These are phyloP conservation scores for Lamellibrachia luymesi DNA, from an alignment of 1,140 invertebrate species.

Conservation along the genomic window DNA sequence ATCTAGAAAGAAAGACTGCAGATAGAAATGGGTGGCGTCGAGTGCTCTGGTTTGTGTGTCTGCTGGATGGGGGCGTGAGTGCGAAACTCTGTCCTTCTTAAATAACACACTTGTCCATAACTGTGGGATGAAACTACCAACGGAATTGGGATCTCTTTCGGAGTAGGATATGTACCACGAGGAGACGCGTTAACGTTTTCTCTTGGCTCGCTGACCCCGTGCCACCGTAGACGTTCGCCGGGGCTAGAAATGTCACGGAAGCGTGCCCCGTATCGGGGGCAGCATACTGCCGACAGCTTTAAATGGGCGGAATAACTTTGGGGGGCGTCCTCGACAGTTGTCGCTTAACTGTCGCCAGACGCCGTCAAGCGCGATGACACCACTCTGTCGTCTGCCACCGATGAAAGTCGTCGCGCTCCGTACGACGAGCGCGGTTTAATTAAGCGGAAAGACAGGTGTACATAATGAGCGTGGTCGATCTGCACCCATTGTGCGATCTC, in stretches of 20 bases:
- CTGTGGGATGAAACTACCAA: too few relatives aligned
- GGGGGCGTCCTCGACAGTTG: conserved; percentile 2
- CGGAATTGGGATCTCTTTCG: too few relatives aligned
- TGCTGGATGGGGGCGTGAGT: too few relatives aligned
- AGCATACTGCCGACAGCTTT: not conserved
- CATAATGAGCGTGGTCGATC: not conserved
- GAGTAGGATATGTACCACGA: too few relatives aligned
- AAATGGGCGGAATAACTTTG: conserved; percentile 4
- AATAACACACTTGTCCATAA: too few relatives aligned
- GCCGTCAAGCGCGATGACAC: conserved; percentile 2
- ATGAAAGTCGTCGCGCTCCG: not conserved
- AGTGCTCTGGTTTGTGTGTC: too few relatives aligned
- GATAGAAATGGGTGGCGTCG: too few relatives aligned
- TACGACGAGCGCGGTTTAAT: not conserved
- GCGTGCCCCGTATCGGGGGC: not conserved
- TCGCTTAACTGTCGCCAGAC: not conserved
- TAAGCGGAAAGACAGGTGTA: conserved; percentile 4
- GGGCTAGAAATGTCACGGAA: not conserved
- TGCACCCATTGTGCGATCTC: not conserved
- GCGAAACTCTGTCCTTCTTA: too few relatives aligned
- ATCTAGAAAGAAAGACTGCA: too few relatives aligned
- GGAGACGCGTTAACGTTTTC: not conserved
- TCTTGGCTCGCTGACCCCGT: not conserved
- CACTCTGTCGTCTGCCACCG: not conserved
- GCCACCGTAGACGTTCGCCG: not conserved